Percentiles rank a stretch among this genome's conserved stretches.
phyloP scores from a whole-genome alignment of 30 jellyfish, hydroid and myxozoan species.

The Pseudorhiza aurosa region DNA sequence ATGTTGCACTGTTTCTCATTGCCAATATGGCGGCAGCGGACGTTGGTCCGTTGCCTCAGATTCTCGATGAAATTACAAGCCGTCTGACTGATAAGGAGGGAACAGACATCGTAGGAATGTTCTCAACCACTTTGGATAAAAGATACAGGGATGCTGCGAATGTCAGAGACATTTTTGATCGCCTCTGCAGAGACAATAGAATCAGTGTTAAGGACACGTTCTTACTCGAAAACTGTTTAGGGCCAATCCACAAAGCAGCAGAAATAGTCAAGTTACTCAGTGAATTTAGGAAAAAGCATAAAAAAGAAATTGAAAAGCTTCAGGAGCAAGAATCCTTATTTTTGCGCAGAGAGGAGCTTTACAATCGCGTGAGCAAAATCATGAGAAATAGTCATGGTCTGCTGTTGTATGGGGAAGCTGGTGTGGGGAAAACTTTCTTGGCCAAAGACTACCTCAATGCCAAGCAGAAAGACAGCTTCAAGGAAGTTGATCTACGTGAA shows the following conservation, averaged over 20 bases:
- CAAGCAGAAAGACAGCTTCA: not conserved
- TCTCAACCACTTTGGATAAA: conserved; percentile 6
- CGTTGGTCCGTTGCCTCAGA: not conserved
- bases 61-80: not conserved
- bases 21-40: conserved; percentile 13
- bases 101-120: not conserved
- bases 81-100: not conserved
- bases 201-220: conserved; percentile 1
- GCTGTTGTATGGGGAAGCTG: conserved; percentile 33
- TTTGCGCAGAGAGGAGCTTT: conserved; percentile 6
- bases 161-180: not conserved
- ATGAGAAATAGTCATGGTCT: conserved; percentile 47
- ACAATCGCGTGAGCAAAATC: not conserved
- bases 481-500: conserved; percentile 43
- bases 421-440: conserved; percentile 37
- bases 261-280: not conserved
- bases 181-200: conserved; percentile 30
- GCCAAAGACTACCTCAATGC: conserved; percentile 33
- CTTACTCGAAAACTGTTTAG: conserved; percentile 16
- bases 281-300: conserved; percentile 1
- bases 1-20: too few relatives aligned
- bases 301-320: conserved; percentile 13
- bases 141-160: not conserved
- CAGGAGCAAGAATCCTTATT: conserved; percentile 11
- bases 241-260: not conserved